Conservation (phyloP, 2,888 invertebrate genomes). For the Ceratothoa steindachneri region DNA sequence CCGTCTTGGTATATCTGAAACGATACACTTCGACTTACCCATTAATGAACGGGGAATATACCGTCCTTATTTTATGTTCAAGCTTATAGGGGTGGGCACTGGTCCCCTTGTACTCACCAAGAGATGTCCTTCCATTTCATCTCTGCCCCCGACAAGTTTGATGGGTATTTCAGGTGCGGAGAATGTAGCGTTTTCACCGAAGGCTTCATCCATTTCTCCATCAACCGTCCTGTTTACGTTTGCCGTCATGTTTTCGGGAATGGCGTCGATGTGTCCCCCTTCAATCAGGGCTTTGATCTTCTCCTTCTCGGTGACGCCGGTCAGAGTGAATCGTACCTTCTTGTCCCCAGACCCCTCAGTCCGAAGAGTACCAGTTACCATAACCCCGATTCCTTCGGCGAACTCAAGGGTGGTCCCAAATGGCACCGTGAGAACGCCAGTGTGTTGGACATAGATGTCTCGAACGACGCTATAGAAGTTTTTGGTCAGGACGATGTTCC, state of each 20-base stretch:
- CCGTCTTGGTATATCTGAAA: conserved; percentile 70
- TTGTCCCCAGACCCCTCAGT: conserved; percentile 51
- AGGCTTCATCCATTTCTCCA: conserved; percentile 32
- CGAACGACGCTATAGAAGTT: conserved; percentile 87
- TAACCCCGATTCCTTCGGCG: conserved; percentile 74
- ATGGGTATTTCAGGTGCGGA: conserved; percentile 61
- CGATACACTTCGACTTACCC: too few species aligned
- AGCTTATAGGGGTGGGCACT: too few species aligned
- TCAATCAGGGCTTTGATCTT: conserved; percentile 66
- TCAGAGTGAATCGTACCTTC: conserved; percentile 48
- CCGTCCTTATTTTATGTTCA: too few species aligned
- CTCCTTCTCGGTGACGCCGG: conserved; percentile 29
- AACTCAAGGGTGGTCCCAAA: conserved; percentile 83
- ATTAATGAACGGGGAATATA: too few species aligned
- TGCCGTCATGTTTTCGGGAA: conserved; percentile 37
- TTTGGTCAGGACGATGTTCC: conserved; percentile 68
- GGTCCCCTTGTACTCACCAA: too few species aligned
- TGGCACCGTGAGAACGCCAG: conserved; percentile 81
- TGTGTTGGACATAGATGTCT: conserved; percentile 89
- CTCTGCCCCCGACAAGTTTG: conserved; percentile 74
- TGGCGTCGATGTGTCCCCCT: background rate
- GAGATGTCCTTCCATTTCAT: conserved; percentile 77
- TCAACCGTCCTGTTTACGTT: conserved; percentile 49
- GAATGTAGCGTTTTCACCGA: conserved; percentile 56
- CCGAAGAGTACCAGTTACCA: conserved; percentile 87